Evolutionary conservation across 2,888 invertebrate genomes (phyloP), one percentile per base, ranked within the genome.

Genomic region (Julus scanicus): DNA sequence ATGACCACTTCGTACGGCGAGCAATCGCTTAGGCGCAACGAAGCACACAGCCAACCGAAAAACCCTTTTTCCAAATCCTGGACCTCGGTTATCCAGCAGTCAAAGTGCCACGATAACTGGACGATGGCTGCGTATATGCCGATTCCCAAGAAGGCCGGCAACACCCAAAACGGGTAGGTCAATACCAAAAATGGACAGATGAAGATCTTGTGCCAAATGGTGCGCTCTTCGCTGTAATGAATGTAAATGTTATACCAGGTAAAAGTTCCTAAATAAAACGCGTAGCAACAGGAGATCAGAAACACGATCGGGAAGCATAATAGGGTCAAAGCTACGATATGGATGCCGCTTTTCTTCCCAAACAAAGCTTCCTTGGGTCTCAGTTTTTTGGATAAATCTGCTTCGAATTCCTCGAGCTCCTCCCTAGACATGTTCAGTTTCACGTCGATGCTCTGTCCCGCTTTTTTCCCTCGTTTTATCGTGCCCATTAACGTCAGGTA

Each of bases 241-340:
- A 94, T 94, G 91, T 95, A 95, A 89, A 95, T 93, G 90, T 95
- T 96, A 91, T 96, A 96, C 96, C 96, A 96, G 86, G 95, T 95
- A 90, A 95, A 92, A 1, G 95, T 95, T 37, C 96, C 95, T 89
- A 95, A 94, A 91, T 95, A 96, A 91, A 96, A 95, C 0, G 95
- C 95, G 91, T 95, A 95, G 86, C 94, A 91, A 17, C 94, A 93
- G 13, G 96, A 95, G 89, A 95, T 92, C 71, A 94, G 90, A 49
- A 94, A 93, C 29, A 95, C 94, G 92, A 95, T 93, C 15, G 96
- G 96, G 90, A 94, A 93, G 91, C 94, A 95, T 15, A 95, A 89
- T 53, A 95, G 90, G 83, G 95, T 94, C 91, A 95, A 94, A 9
- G 95, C 89, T 88, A 95, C 93, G 85, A 96, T 93, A 91, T 96